Percentiles rank a stretch among this genome's conserved stretches.
These are phyloP conservation scores for Hesperophylax magnus DNA, from an alignment of 1,140 invertebrate genomes.

Conservation along the genomic window DNA sequence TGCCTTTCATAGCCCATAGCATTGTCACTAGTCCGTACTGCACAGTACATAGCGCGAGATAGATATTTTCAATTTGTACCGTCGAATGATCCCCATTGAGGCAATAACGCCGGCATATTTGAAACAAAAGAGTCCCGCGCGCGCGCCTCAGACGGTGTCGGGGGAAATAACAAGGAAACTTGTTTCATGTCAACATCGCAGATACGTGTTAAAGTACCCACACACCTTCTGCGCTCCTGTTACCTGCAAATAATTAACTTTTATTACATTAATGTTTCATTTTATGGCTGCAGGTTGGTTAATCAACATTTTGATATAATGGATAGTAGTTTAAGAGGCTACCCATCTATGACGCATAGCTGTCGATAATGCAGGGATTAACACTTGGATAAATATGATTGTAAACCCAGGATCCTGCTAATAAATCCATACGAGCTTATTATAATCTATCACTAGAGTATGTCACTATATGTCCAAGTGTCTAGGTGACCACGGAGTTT, in stretches of 20 bases:
- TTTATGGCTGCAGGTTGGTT: not conserved
- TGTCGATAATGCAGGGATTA: too few species aligned
- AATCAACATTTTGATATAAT: too few species aligned
- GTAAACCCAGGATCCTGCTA: too few species aligned
- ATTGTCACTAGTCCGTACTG: not conserved
- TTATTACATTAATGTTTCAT: not conserved
- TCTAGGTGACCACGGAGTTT: too few species aligned
- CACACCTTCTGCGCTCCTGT: not conserved
- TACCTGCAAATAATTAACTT: not conserved
- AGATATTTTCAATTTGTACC: slow-evolving; percentile 53
- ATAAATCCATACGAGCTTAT: too few species aligned
- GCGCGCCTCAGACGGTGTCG: not conserved
- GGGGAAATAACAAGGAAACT: slow-evolving; percentile 48
- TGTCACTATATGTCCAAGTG: too few species aligned
- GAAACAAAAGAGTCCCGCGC: slow-evolving; percentile 51
- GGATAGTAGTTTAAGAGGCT: too few species aligned
- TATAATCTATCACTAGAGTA: too few species aligned
- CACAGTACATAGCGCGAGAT: not conserved
- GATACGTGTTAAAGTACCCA: slow-evolving; percentile 1
- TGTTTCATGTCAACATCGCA: slow-evolving; percentile 24
- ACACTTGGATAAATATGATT: too few species aligned
- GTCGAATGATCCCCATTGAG: slow-evolving; percentile 45
- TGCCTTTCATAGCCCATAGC: not conserved
- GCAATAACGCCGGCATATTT: slow-evolving; percentile 52
- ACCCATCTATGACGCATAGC: too few species aligned